Evolutionary conservation across 2,888 invertebrate species (phyloP), one percentile per base, ranked within the genome.

Genomic region (Agriopis marginaria): DNA sequence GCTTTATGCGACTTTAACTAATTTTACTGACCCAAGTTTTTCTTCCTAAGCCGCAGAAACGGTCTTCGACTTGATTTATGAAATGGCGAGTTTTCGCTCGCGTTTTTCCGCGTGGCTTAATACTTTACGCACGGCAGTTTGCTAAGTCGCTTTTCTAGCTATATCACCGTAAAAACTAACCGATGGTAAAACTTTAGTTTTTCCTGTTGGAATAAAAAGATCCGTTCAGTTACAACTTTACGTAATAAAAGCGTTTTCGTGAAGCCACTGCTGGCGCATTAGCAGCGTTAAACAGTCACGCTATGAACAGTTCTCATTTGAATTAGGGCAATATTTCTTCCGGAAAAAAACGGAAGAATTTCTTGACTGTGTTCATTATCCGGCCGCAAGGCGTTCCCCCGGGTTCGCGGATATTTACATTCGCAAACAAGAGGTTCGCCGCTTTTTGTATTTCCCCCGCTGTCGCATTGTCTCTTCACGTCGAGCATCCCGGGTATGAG

Each of bases 391-490:
- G 71, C 68, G 68, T 74, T 68, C 76, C 69, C 73, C 66, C 56
- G 69, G 70, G 71, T 68, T 77, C 63, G 66, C 68, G 66, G 63
- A 75, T 75, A 77, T 75, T 77, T 75, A 70, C 75, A 74, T 75
- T 74, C 70, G 64, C 66, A 70, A 70, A 75, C 75, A 74, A 77
- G 75, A 71, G 70, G 56, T 56, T 70, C 62, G 59, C 70, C 70
- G 72, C 71, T 74, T 75, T 76, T 75, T 75, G 75, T 77, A 69
- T 74, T 71, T 74, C 68, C 73, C 71, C 70, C 53, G 75, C 67
- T 75, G 74, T 72, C 70, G 74, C 70, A 77, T 77, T 77, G 76
- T 77, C 74, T 77, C 75, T 75, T 60, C 68, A 60, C 65, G 64
- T 63, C 67, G 71, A 73, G 63, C 72, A 70, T 75, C 69, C 74